Base-by-base conservation (phyloP, 2,113 vertebrate species). In the Sarotherodon lohbergeri region DNA sequence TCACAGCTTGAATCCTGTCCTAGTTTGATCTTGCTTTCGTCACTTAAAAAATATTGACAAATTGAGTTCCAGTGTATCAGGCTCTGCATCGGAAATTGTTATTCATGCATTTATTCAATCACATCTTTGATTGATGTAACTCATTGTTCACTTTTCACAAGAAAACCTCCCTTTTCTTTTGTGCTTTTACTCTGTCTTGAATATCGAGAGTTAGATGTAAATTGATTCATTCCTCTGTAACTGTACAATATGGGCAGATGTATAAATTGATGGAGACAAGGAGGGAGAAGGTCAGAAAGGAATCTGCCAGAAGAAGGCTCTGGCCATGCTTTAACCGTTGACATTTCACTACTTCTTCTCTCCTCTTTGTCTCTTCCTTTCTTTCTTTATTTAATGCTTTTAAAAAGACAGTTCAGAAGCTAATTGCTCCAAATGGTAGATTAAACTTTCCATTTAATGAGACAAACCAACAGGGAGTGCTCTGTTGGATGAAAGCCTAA, bases 361-460 rank as follows among this genome's bases (percentile, higher is more conserved):
- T 57, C 56, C 80, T 32, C 50, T 29, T 32, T 71, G 41, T 82
- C 12, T 13, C 73, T 68, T 61, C 1, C 41, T 17, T 32, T 0
- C 68, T 80, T 43, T 43, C 32, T 81, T 56, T 90, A 82, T 79
- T 86, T 87, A 55, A 85, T 73, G 54, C 78, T 79, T 91, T 90
- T 80, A 86, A 89, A 90, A 87, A 91, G 71, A 86, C 81, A 82
- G 59, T 91, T 92, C 87, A 84, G 86, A 87, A 89, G 88, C 82
- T 92, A 90, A 95, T 93, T 91, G 84, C 84, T 84, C 73, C 71
- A 79, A 86, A 84, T 89, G 82, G 71, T 71, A 36, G 86, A 93
- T 93, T 91, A 91, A 94, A 93, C 84, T 91, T 91, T 91, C 84
- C 81, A 88, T 94, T 95, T 92, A 93, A 87, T 82, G 78, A 91